These are phyloP conservation scores for Silurus aristotelis DNA, from an alignment of 2,797 vertebrate species.

Conservation along the genomic window DNA sequence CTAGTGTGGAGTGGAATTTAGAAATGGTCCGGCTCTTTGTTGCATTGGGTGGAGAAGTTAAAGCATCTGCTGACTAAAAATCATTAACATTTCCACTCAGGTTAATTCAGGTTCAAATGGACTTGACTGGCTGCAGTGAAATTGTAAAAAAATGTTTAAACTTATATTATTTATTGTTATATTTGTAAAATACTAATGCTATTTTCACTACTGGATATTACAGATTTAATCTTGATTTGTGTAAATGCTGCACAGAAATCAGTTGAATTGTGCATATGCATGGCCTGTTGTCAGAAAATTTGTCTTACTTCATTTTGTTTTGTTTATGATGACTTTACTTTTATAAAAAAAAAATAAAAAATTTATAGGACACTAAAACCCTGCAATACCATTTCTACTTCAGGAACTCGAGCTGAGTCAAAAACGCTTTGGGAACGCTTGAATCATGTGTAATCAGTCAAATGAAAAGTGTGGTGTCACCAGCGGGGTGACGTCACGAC, in stretches of 20 bases:
- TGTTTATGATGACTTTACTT: constrained; percentile 48
- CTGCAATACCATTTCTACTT: not conserved
- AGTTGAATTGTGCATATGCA: constrained; percentile 64
- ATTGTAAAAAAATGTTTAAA: constrained; percentile 28
- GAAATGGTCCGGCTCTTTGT: not conserved
- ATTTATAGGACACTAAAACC: constrained; percentile 9
- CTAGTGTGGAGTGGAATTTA: constrained; percentile 1
- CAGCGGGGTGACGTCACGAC: too few species aligned
- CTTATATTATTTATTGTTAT: constrained; percentile 33
- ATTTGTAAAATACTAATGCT: not conserved
- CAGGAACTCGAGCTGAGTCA: too few species aligned
- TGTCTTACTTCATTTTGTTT: constrained; percentile 61
- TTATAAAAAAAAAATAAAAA: not conserved
- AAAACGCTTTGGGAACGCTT: too few species aligned
- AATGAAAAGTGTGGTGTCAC: too few species aligned
- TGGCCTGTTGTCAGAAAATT: constrained; percentile 61
- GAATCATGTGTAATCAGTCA: too few species aligned
- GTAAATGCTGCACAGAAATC: constrained; percentile 65
- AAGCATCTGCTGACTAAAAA: constrained; percentile 12
- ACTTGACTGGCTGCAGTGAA: constrained; percentile 11
- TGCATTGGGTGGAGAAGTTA: constrained; percentile 21
- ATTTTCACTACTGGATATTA: not conserved
- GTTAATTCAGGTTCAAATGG: constrained; percentile 46
- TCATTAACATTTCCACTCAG: constrained; percentile 21
- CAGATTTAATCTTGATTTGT: not conserved